Percentiles rank a stretch among this genome's conserved stretches.
These are phyloP conservation scores for Ameiurus melas DNA, from an alignment of 2,113 vertebrate species.

Conservation along the genomic window DNA sequence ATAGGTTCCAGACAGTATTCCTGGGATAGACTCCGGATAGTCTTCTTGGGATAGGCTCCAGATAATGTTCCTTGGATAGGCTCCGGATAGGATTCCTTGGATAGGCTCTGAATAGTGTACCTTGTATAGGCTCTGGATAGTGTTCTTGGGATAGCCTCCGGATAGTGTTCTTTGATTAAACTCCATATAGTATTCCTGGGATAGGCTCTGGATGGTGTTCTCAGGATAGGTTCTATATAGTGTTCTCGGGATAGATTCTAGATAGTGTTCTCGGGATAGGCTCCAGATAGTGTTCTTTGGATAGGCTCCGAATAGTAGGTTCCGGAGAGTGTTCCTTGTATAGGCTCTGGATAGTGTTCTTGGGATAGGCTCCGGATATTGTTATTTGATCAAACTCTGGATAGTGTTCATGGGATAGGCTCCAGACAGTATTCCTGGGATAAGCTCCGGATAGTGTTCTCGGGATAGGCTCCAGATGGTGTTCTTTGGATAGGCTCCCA, in stretches of 20 bases:
- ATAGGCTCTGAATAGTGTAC: neutral
- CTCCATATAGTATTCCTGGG: neutral
- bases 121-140: neutral
- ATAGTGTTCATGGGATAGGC: neutral
- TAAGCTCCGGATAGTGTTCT: neutral
- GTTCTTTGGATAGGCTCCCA: neutral
- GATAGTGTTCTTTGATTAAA: no score
- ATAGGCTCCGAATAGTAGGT: neutral
- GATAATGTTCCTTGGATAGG: neutral
- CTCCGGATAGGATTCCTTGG: neutral
- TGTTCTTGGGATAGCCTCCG: neutral
- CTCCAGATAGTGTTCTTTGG: neutral
- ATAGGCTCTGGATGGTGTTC: neutral
- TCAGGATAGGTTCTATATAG: neutral
- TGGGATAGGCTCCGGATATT: neutral
- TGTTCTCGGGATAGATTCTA: neutral
- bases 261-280: neutral
- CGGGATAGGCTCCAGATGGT: neutral
- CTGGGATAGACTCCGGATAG: neutral
- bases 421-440: neutral
- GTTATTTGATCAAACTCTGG: neutral
- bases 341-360: neutral
- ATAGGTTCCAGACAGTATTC: neutral
- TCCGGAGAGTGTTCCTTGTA: neutral
- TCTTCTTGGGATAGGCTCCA: neutral